These are phyloP conservation scores for Rhyacichthys aspro DNA, from an alignment of 2,797 vertebrate genomes.

Conservation along the genomic window DNA sequence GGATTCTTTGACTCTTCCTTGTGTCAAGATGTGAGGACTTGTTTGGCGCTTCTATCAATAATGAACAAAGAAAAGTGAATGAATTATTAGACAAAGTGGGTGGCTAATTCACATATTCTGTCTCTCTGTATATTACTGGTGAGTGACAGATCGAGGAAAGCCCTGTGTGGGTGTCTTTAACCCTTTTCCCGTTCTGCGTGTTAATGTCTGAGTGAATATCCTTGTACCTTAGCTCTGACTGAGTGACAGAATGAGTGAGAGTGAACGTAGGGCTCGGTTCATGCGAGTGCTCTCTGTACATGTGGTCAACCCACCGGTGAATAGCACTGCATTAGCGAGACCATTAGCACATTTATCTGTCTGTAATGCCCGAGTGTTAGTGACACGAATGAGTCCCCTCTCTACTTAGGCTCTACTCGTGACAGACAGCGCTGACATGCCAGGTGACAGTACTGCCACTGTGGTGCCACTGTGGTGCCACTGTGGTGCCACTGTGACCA, in stretches of 20 bases:
- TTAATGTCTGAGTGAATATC: slow-evolving; percentile 73
- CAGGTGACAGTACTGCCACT: slow-evolving; percentile 62
- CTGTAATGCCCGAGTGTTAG: slow-evolving; percentile 76
- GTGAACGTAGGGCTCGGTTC: slow-evolving; percentile 28
- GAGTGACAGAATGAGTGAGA: slow-evolving; percentile 58
- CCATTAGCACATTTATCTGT: slow-evolving; percentile 79
- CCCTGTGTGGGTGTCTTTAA: slow-evolving; percentile 31
- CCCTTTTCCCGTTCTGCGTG: slow-evolving; percentile 37
- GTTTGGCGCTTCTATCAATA: not conserved
- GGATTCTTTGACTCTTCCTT: not conserved
- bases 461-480: slow-evolving; percentile 59
- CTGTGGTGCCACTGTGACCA: slow-evolving; percentile 25
- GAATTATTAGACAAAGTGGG: slow-evolving; percentile 19
- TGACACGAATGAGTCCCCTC: slow-evolving; percentile 75
- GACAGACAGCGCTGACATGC: slow-evolving; percentile 75
- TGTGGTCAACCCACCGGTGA: slow-evolving; percentile 73
- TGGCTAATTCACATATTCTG: slow-evolving; percentile 12
- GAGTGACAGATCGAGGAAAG: slow-evolving; percentile 47
- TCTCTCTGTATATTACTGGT: slow-evolving; percentile 9
- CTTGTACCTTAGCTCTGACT: slow-evolving; percentile 57
- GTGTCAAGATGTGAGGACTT: not conserved
- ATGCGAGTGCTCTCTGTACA: slow-evolving; percentile 13
- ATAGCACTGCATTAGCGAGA: slow-evolving; percentile 78
- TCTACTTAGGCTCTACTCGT: slow-evolving; percentile 74
- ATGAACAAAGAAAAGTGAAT: not conserved